Evolutionary conservation across 30 jellyfish, hydroid and myxozoan species (phyloP).

Genomic region (Nemopilema nomurai): DNA sequence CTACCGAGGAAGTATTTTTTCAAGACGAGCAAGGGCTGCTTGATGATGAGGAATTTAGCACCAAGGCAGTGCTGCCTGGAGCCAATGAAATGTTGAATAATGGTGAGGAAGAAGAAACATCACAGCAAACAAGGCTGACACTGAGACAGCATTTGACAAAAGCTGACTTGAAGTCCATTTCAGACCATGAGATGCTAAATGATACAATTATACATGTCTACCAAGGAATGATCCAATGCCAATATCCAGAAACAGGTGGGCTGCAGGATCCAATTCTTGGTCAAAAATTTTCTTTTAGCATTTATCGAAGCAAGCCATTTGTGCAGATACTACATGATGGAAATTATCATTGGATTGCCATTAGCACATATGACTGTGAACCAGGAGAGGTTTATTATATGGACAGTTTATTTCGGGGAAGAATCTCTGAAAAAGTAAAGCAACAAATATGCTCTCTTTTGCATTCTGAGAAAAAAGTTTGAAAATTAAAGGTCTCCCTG

Average conservation of each 20-base stretch:
- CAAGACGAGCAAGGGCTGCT: conserved; percentile 23
- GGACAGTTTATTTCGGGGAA: conserved; percentile 27
- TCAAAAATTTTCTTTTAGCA: background rate
- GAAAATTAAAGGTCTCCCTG: conserved; percentile 34
- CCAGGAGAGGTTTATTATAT: conserved; percentile 27
- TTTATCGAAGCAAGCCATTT: conserved; percentile 22
- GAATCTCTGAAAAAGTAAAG: conserved; percentile 11
- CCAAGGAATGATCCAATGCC: conserved; percentile 23
- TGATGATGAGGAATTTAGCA: conserved; percentile 6
- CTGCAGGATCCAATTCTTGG: background rate
- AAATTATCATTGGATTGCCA: conserved; percentile 44
- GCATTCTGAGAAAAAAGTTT: background rate
- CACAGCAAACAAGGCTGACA: background rate
- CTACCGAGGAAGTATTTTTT: conserved; percentile 21
- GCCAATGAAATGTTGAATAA: background rate
- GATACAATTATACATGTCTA: conserved; percentile 21
- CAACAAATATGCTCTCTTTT: conserved; percentile 16
- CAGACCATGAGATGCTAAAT: conserved; percentile 35
- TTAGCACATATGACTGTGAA: conserved; percentile 36
- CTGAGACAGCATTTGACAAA: conserved; percentile 17
- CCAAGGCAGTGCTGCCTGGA: conserved; percentile 16
- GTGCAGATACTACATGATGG: conserved; percentile 54
- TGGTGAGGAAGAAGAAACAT: conserved; percentile 16
- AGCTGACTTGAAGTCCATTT: conserved; percentile 34
- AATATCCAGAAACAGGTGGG: background rate